Evolutionary conservation across 2,113 vertebrate genomes (phyloP).

Genomic region (Grantiella picta): DNA sequence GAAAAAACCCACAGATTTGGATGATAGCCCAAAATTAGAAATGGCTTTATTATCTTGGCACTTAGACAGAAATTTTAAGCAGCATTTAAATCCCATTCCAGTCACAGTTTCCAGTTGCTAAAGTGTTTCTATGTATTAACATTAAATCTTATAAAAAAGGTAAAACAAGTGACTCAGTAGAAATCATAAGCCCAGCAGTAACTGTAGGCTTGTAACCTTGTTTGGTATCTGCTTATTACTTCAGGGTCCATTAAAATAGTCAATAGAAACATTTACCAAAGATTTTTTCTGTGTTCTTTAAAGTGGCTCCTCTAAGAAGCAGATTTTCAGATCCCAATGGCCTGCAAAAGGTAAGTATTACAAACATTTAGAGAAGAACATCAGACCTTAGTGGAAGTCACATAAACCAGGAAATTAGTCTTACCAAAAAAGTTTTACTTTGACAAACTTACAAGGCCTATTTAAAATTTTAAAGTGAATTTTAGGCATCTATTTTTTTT

Average conservation of each 20-base stretch:
- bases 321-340: conserved; percentile 93
- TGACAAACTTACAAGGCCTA: not conserved
- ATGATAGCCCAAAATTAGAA: not conserved
- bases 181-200: not conserved
- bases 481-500: too few species aligned
- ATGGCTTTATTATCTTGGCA: not conserved
- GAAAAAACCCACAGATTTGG: not conserved
- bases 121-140: not conserved
- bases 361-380: not conserved
- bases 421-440: not conserved
- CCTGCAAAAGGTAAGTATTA: conserved; percentile 67
- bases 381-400: not conserved
- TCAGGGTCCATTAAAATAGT: not conserved
- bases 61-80: not conserved
- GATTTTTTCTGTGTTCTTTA: conserved; percentile 93
- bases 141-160: not conserved
- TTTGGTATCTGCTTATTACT: not conserved
- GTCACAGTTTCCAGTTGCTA: not conserved
- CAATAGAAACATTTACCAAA: conserved; percentile 81
- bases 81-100: not conserved
- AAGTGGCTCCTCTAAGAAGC: conserved; percentile 92
- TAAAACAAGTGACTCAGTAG: not conserved
- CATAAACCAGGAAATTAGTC: not conserved
- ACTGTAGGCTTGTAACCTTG: not conserved
- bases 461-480: not conserved